Conservation (phyloP, 2,113 vertebrate genomes). For the Panthera leo region DNA sequence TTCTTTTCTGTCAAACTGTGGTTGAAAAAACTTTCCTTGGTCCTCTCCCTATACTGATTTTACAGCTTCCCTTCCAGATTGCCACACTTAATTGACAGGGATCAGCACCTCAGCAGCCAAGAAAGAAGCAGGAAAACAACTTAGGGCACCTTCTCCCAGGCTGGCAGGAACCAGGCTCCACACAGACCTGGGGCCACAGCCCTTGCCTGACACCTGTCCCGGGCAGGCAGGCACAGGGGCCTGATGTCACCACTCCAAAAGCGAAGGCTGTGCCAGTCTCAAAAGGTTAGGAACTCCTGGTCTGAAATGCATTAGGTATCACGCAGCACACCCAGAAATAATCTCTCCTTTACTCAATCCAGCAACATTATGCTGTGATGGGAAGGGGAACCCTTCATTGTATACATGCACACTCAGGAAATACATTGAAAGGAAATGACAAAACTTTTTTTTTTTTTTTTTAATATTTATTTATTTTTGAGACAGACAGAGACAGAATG, state of each 20-base stretch:
- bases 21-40: background rate
- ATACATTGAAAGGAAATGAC: background rate
- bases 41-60: background rate
- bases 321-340: background rate
- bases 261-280: background rate
- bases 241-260: background rate
- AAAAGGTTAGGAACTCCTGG: conserved; percentile 19
- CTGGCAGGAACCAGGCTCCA: background rate
- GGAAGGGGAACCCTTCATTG: background rate
- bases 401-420: background rate
- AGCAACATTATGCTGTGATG: accelerated
- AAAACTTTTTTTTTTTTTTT: no score
- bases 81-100: background rate
- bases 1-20: background rate
- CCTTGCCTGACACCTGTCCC: background rate
- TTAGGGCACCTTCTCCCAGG: background rate
- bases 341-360: background rate
- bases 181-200: accelerated
- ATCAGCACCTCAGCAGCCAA: background rate
- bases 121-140: background rate
- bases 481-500: no score
- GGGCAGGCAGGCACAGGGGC: background rate
- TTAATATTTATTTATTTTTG: no score
- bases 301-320: background rate
- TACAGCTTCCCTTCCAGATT: background rate